Evolutionary conservation across 2,113 vertebrate genomes (phyloP), one percentile per base, ranked within the genome.

Genomic region (Deroptyus accipitrinus): DNA sequence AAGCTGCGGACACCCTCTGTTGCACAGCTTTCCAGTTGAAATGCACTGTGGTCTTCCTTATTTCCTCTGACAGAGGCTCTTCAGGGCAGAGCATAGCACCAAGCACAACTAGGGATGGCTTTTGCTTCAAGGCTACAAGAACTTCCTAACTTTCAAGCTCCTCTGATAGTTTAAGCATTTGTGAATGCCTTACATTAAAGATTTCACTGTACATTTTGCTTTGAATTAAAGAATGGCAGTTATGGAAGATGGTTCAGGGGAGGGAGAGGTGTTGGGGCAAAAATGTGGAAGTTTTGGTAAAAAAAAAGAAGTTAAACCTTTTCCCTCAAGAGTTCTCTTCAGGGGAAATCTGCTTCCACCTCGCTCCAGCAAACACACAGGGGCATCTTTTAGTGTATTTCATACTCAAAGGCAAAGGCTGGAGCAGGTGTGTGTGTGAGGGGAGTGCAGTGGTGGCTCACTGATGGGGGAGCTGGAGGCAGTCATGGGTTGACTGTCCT

Each of bases 21-120:
- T n/a, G 10, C n/a, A n/a, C 31, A 1, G 0, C 44, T 27, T 7
- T n/a, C 17, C 35, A 81, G 35, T 8, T 17, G 3, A 10, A 68
- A 55, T 9, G 9, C 35, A 17, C 7, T 19, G 1, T 7, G 9
- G 4, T 54, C 28, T 35, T 35, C 51, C 44, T 37, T 7, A 6
- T 39, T 7, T 59, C 19, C 39, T 18, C 51, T 24, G 76, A 23
- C 19, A 67, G 51, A 51, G 51, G 37, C 11, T 30, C 52, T 35
- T 6, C 8, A 31, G 46, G 24, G 54, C 64, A 73, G 27, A 68
- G 48, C 49, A 39, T 30, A 30, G 46, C 46, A 25, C 25, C 10
- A 41, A 55, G 74, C 41, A 67, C 33, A 55, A 42, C 12, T 13
- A 22, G 35, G 44, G 33, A 11, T 1, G 7, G 17, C 17, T 62